Evolutionary conservation across 2,888 invertebrate genomes (phyloP), one percentile per base, ranked within the genome.

Genomic region (Cheiracanthium punctorium): DNA sequence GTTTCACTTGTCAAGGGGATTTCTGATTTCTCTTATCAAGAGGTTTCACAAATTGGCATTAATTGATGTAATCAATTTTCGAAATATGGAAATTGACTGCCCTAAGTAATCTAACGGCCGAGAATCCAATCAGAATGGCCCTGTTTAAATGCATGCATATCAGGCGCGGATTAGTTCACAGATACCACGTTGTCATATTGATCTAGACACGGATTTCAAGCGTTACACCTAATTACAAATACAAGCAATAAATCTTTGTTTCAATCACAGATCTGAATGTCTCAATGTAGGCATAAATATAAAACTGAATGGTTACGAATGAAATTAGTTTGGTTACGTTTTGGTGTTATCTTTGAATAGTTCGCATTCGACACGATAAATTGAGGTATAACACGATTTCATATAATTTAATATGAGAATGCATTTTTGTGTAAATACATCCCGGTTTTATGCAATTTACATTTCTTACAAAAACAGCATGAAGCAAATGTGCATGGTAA

Each of bases 51-150:
- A 58, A 24, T 58, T 58, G 58, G 24, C 58, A 24, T 58, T 24
- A 58, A 58, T 58, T 58, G 58, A 58, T 58, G 12, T 58, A 58
- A 58, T 58, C 58, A 58, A 24, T 58, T 58, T 58, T 58, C 58
- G 58, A 24, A 58, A 24, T 58, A 58, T 58, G 58, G 58, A 58
- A 58, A 58, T 58, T 58, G 24, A 58, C 58, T 58, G 20, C 24
- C 4, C 24, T 58, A 58, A 58, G 24, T 58, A 58, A 58, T 58
- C 58, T 58, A 58, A 58, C 58, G 58, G 58, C 5, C 5, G 4
- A 24, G 58, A 58, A 58, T 58, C 24, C 58, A 20, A 58, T 58
- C 58, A 58, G 58, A 58, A 8, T 58, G 5, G 58, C 7, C 58
- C 58, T 58, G 58, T 58, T 58, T 58, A 24, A 58, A 58, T 58